phyloP scores from a whole-genome alignment of 2,113 vertebrate genomes.

The Cromileptes altivelis region DNA sequence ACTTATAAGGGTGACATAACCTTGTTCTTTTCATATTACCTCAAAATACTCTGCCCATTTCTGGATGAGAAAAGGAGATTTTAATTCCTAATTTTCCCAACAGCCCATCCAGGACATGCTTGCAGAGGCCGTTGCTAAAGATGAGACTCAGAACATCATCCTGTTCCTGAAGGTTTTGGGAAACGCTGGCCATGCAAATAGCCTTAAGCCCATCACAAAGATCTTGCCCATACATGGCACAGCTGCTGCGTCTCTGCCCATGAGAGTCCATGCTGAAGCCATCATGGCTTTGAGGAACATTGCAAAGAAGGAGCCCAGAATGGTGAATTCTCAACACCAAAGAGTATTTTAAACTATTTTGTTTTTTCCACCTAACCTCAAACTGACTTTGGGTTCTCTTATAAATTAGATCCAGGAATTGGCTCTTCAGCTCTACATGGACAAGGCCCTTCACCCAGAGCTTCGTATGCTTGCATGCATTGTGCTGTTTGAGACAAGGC shows the following conservation, averaged over 20 bases:
- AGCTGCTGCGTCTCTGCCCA: slow-evolving; percentile 73
- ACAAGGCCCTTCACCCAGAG: slow-evolving; percentile 81
- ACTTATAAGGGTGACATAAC: slow-evolving; percentile 69
- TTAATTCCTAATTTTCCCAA: slow-evolving; percentile 4
- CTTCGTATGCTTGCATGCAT: slow-evolving; percentile 88
- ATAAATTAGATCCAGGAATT: slow-evolving; percentile 85
- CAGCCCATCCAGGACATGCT: slow-evolving; percentile 87
- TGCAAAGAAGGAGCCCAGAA: slow-evolving; percentile 84
- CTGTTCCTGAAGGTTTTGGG: slow-evolving; percentile 88
- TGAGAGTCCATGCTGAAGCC: slow-evolving; percentile 83
- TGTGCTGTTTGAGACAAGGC: slow-evolving; percentile 87
- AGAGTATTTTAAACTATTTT: not conserved
- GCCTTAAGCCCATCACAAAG: slow-evolving; percentile 87
- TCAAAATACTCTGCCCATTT: not conserved
- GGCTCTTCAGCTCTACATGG: slow-evolving; percentile 85
- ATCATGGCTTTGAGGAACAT: slow-evolving; percentile 88
- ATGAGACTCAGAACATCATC: slow-evolving; percentile 79
- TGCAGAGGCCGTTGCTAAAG: slow-evolving; percentile 79
- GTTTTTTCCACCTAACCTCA: not conserved
- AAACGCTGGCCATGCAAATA: slow-evolving; percentile 87
- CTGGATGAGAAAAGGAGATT: not conserved
- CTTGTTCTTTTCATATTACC: not conserved
- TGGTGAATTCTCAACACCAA: slow-evolving; percentile 55
- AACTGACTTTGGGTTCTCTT: slow-evolving; percentile 30
- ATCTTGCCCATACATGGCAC: slow-evolving; percentile 84